phyloP scores from a whole-genome alignment of 2,797 vertebrate genomes.

The Setipinna tenuifilis region DNA sequence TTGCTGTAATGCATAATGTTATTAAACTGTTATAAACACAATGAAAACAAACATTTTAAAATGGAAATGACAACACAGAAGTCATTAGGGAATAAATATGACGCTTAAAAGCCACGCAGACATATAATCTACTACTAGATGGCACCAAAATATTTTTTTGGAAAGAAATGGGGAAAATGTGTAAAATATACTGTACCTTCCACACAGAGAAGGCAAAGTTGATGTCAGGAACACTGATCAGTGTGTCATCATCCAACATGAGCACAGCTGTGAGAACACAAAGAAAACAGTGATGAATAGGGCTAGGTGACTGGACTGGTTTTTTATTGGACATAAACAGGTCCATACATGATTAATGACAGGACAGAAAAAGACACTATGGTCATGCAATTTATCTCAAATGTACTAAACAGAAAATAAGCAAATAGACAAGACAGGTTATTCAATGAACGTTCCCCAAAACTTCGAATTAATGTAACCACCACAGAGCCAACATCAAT shows the following conservation, averaged over 20 bases:
- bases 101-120: neutral
- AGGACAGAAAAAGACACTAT: neutral
- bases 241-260: conserved; percentile 93
- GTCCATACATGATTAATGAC: neutral
- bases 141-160: neutral
- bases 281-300: neutral
- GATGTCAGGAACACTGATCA: conserved; percentile 90
- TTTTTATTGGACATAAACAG: neutral
- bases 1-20: conserved; percentile 78
- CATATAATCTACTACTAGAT: neutral
- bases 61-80: neutral
- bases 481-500: no score
- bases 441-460: no score
- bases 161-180: neutral
- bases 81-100: neutral
- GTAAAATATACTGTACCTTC: conserved; percentile 81
- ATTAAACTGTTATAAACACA: conserved; percentile 32
- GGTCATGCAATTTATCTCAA: neutral
- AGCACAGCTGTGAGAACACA: conserved; percentile 78
- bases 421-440: neutral
- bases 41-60: conserved; percentile 24
- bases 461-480: no score
- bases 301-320: neutral
- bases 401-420: neutral
- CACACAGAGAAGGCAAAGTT: conserved; percentile 93